A percentile compares a stretch with the other conserved stretches of the same genome.
These are phyloP conservation scores for Polia nebulosa DNA, from an alignment of 2,888 invertebrate species.

Conservation along the genomic window DNA sequence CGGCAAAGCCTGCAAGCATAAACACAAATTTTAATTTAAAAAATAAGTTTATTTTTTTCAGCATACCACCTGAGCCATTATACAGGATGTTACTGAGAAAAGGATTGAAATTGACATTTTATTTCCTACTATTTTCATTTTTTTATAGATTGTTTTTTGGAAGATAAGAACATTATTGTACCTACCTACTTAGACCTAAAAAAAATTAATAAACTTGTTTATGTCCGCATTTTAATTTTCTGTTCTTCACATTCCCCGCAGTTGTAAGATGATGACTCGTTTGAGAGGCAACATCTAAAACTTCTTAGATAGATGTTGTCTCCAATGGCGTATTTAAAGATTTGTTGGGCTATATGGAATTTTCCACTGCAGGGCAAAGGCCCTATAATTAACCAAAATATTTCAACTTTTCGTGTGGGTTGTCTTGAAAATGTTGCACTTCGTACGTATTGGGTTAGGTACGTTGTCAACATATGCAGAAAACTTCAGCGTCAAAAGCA, in stretches of 20 bases:
- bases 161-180: neutral
- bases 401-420: too few relatives aligned
- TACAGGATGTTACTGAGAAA: conserved; percentile 72
- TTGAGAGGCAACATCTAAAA: too few relatives aligned
- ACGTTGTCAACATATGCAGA: too few relatives aligned
- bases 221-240: conserved; percentile 22
- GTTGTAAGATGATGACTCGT: neutral
- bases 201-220: conserved; percentile 17
- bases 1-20: too few relatives aligned
- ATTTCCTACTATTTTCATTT: conserved; percentile 84
- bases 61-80: conserved; percentile 75
- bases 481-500: too few relatives aligned
- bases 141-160: conserved; percentile 83
- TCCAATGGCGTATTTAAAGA: too few relatives aligned
- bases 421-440: too few relatives aligned
- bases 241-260: neutral
- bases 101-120: conserved; percentile 79
- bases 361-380: too few relatives aligned
- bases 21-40: conserved; percentile 13
- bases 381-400: too few relatives aligned
- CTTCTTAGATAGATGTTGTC: too few relatives aligned
- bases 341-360: too few relatives aligned
- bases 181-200: neutral
- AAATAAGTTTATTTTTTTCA: conserved; percentile 70
- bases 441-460: too few relatives aligned